Percentiles rank a stretch among this genome's conserved stretches.
Evolutionary conservation across 2,113 vertebrate species (phyloP).

Genomic region (Crocuta crocuta): DNA sequence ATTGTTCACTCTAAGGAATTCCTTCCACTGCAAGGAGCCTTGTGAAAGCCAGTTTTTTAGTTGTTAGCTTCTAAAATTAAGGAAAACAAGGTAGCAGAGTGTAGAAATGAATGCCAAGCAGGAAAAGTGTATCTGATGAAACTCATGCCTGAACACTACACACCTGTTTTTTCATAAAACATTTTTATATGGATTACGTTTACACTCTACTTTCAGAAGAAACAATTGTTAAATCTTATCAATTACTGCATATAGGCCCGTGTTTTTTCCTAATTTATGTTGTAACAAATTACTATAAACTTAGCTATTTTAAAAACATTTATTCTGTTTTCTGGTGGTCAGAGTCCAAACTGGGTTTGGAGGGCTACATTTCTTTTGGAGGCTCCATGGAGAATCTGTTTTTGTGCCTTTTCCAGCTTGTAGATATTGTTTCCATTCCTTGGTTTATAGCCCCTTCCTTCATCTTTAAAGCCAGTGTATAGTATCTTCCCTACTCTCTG

Average conservation of each 20-base stretch:
- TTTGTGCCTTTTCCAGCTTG: neutral
- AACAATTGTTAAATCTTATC: neutral
- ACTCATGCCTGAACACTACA: neutral
- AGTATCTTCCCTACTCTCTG: neutral
- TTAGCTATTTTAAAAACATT: neutral
- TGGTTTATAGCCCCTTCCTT: neutral
- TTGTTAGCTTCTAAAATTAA: neutral
- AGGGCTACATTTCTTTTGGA: neutral
- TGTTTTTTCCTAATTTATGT: neutral
- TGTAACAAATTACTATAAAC: neutral
- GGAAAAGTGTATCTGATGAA: neutral
- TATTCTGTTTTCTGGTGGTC: neutral
- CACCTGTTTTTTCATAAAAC: neutral
- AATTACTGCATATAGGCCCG: neutral
- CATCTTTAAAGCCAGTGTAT: neutral
- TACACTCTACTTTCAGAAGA: neutral
- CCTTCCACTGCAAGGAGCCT: neutral
- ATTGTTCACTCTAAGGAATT: neutral
- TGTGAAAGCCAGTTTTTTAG: neutral
- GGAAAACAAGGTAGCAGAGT: neutral
- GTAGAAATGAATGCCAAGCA: neutral
- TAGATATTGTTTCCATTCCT: neutral
- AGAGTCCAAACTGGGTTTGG: neutral
- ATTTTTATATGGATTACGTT: neutral
- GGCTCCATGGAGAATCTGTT: neutral